Conservation (phyloP, 2,888 invertebrate genomes). For the Atethmia centrago region DNA sequence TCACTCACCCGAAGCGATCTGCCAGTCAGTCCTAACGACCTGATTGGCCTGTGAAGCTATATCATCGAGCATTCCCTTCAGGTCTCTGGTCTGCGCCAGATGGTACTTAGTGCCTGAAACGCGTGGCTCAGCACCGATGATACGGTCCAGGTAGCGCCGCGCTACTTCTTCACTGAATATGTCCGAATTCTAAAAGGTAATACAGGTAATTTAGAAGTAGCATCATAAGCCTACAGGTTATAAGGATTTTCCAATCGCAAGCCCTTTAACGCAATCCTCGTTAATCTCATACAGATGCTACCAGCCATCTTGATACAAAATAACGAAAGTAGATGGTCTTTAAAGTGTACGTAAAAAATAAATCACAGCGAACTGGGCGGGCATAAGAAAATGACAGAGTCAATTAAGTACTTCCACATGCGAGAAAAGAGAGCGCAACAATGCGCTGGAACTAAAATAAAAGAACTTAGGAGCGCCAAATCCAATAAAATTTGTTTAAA, state of each 20-base stretch:
- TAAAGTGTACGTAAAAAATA: no score
- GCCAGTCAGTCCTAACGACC: slow-evolving; percentile 81
- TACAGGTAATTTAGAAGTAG: neutral
- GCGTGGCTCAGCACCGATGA: slow-evolving; percentile 79
- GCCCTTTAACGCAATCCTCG: neutral
- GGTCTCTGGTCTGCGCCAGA: slow-evolving; percentile 76
- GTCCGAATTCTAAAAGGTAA: slow-evolving; percentile 69
- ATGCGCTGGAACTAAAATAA: no score
- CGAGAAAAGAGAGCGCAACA: no score
- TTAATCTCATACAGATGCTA: neutral
- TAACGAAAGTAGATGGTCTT: no score
- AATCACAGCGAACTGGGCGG: no score
- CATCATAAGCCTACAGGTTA: neutral
- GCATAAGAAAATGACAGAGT: no score
- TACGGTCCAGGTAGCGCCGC: slow-evolving; percentile 72
- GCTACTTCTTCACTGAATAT: slow-evolving; percentile 83
- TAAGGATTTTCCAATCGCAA: neutral
- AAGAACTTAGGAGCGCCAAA: no score
- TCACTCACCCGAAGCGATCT: slow-evolving; percentile 77
- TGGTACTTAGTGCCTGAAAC: slow-evolving; percentile 83
- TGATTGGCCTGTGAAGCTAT: slow-evolving; percentile 71
- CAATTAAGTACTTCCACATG: no score
- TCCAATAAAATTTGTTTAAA: no score
- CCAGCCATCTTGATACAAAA: no score
- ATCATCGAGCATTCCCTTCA: slow-evolving; percentile 76